A percentile compares a stretch with the other conserved stretches of the same genome.
Evolutionary conservation across 2,797 vertebrate genomes (phyloP).

Genomic region (Acestrorhynchus altus): DNA sequence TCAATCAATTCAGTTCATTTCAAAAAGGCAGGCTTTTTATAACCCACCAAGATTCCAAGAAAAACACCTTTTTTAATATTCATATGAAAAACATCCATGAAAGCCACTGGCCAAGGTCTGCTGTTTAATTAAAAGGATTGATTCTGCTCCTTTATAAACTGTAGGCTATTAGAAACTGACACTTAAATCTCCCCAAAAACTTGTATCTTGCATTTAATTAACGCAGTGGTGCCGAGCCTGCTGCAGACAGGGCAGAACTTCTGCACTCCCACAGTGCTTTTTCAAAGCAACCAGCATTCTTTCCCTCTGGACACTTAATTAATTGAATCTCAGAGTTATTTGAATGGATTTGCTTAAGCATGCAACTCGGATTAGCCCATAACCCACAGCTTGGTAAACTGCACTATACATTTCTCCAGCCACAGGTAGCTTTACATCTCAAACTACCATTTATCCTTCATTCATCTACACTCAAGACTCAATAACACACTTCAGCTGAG

Average conservation of each 20-base stretch:
- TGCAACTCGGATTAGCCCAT: constrained; percentile 71
- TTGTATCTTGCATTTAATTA: constrained; percentile 37
- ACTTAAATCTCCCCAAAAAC: constrained; percentile 43
- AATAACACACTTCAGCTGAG: constrained; percentile 29
- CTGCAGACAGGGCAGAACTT: constrained; percentile 38
- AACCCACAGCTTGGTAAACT: constrained; percentile 14
- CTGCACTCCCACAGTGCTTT: constrained; percentile 49
- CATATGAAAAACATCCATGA: not conserved
- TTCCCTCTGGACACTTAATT: constrained; percentile 69
- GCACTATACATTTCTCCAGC: constrained; percentile 18
- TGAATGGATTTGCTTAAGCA: constrained; percentile 73
- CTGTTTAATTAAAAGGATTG: constrained; percentile 48
- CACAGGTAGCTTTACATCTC: constrained; percentile 26
- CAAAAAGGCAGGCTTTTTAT: constrained; percentile 10
- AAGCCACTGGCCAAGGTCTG: constrained; percentile 14
- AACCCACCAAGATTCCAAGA: not conserved
- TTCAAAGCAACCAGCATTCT: constrained; percentile 47
- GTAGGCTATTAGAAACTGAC: constrained; percentile 30
- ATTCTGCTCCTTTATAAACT: constrained; percentile 39
- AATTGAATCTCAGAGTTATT: constrained; percentile 73
- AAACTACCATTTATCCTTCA: constrained; percentile 27
- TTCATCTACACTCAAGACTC: constrained; percentile 28
- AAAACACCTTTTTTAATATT: constrained; percentile 22
- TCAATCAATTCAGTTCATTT: constrained; percentile 11
- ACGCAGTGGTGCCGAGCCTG: constrained; percentile 21